phyloP scores from a whole-genome alignment of 2,113 vertebrate species.

The Campylomormyrus tamandua region DNA sequence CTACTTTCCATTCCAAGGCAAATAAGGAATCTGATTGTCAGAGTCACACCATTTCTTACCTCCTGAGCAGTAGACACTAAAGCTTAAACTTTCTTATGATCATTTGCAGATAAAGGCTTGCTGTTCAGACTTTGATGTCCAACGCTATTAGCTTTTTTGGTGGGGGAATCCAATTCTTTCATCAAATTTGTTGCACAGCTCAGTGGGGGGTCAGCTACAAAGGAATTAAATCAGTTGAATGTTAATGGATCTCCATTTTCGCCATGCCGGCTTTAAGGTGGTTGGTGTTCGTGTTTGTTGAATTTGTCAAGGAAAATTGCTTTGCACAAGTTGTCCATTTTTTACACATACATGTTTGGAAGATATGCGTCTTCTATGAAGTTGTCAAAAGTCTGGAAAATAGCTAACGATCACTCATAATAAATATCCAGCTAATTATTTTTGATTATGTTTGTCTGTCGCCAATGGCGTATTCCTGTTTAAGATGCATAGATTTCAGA shows the following conservation, averaged over 20 bases:
- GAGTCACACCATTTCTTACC: conserved; percentile 13
- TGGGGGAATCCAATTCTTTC: conserved; percentile 47
- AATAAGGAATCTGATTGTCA: conserved; percentile 32
- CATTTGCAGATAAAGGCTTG: conserved; percentile 42
- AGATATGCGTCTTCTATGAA: conserved; percentile 40
- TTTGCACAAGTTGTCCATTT: neutral
- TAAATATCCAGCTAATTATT: conserved; percentile 56
- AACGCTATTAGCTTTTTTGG: conserved; percentile 51
- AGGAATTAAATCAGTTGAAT: conserved; percentile 45
- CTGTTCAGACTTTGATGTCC: conserved; percentile 49
- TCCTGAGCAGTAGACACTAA: conserved; percentile 22
- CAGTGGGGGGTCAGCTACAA: conserved; percentile 40
- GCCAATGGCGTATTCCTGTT: conserved; percentile 56
- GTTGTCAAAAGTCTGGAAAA: conserved; percentile 45
- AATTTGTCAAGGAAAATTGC: conserved; percentile 3
- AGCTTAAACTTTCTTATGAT: conserved; percentile 30
- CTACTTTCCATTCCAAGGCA: neutral
- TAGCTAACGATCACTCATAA: conserved; percentile 38
- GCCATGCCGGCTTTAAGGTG: neutral
- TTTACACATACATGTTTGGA: conserved; percentile 16
- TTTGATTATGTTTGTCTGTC: conserved; percentile 57
- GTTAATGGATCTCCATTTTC: conserved; percentile 23
- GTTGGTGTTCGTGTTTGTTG: neutral
- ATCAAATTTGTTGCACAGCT: conserved; percentile 47
- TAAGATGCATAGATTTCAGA: conserved; percentile 51